phyloP scores from a whole-genome alignment of 92 coral and sea anemone genomes.

The Paramuricea clavata region DNA sequence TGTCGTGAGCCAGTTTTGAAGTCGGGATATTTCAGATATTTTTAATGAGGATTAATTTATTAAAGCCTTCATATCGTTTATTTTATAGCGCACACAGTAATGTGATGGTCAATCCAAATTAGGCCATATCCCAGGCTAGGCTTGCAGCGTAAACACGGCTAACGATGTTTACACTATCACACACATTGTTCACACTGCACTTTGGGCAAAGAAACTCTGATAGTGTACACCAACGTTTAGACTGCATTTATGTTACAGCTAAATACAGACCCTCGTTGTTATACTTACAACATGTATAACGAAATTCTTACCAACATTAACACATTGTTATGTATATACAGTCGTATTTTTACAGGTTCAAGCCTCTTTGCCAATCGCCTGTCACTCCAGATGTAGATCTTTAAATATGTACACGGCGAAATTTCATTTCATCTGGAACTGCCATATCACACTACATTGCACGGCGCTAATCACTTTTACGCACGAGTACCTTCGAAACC shows the following conservation, averaged over 20 bases:
- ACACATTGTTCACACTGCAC: background rate
- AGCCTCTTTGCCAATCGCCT: background rate
- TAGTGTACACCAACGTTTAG: background rate
- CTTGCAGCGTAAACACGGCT: too few species aligned
- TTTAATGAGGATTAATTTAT: too few species aligned
- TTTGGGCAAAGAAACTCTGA: slow-evolving; percentile 13
- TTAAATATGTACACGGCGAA: background rate
- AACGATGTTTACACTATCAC: background rate
- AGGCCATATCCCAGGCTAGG: too few species aligned
- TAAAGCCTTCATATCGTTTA: too few species aligned
- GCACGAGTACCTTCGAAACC: background rate
- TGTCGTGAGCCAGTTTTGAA: too few species aligned
- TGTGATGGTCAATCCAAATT: too few species aligned
- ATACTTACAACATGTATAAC: background rate
- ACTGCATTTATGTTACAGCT: background rate
- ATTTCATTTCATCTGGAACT: background rate
- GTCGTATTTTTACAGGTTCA: background rate
- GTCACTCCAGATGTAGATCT: background rate
- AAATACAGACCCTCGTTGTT: background rate
- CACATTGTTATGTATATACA: background rate
- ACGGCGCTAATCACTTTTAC: background rate
- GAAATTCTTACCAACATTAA: slow-evolving; percentile 1
- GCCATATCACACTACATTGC: slow-evolving; percentile 11
- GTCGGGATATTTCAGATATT: too few species aligned
- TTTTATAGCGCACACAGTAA: too few species aligned